phyloP scores from a whole-genome alignment of 1,140 invertebrate genomes.

The Aphelenchoides fujianensis region DNA sequence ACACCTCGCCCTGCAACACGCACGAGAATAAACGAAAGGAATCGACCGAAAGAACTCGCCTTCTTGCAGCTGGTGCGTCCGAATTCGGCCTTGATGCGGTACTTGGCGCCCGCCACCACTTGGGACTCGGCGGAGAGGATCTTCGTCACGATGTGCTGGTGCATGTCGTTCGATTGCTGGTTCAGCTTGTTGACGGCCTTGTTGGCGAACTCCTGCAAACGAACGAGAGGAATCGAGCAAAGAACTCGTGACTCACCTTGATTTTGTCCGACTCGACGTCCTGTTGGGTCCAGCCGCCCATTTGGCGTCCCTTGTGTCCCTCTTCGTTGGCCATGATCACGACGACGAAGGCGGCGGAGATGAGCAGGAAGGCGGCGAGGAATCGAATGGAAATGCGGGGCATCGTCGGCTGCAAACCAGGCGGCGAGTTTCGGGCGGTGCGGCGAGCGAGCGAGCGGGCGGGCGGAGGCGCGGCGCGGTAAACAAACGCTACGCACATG shows the following conservation, averaged over 20 bases:
- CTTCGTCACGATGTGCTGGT: background rate
- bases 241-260: background rate
- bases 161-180: slow-evolving; percentile 7
- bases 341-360: background rate
- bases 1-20: slow-evolving; percentile 10
- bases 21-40: too few relatives aligned
- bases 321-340: background rate
- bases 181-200: slow-evolving; percentile 15
- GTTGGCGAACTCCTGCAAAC: slow-evolving; percentile 6
- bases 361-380: background rate
- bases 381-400: background rate
- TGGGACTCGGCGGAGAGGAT: slow-evolving; percentile 2
- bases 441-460: background rate
- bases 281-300: slow-evolving; percentile 7
- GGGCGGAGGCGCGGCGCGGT: background rate
- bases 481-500: background rate
- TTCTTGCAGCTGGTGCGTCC: slow-evolving; percentile 11
- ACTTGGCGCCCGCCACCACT: slow-evolving; percentile 13
- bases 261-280: slow-evolving; percentile 8
- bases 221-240: too few relatives aligned
- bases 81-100: background rate
- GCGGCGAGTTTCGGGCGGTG: background rate
- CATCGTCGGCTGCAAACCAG: background rate
- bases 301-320: background rate
- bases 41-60: too few relatives aligned